Percentiles rank a stretch among this genome's conserved stretches.
Conservation (phyloP, 2,888 invertebrate species). For the Apoda limacodes region DNA sequence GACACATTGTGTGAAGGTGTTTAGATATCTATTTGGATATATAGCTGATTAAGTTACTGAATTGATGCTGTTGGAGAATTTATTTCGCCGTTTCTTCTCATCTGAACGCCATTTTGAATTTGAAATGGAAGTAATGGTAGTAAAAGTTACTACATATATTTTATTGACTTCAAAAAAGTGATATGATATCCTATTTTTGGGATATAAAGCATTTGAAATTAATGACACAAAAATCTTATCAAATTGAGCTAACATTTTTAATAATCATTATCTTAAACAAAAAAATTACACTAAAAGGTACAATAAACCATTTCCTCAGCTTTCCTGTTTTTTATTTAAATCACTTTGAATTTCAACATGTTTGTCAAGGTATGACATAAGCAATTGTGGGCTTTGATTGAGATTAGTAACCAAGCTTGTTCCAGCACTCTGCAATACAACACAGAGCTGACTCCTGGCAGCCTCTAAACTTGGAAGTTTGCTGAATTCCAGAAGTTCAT, state of each 20-base stretch:
- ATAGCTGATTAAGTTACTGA: too few relatives aligned
- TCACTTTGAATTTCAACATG: constrained; percentile 50
- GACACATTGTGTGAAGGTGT: too few relatives aligned
- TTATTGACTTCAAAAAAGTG: too few relatives aligned
- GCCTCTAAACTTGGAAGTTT: constrained; percentile 73
- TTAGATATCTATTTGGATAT: too few relatives aligned
- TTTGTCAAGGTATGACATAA: constrained; percentile 75
- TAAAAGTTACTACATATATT: too few relatives aligned
- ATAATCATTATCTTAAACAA: not conserved
- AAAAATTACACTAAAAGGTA: too few relatives aligned
- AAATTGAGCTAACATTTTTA: not conserved
- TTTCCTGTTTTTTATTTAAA: constrained; percentile 16
- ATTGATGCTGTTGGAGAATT: too few relatives aligned
- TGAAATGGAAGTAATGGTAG: too few relatives aligned
- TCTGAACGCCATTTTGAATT: too few relatives aligned
- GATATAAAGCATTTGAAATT: too few relatives aligned
- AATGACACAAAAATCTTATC: not conserved
- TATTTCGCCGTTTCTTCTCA: too few relatives aligned
- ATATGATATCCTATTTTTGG: too few relatives aligned
- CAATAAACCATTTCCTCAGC: constrained; percentile 25
- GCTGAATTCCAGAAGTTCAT: constrained; percentile 76
- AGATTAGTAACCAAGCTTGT: constrained; percentile 74
- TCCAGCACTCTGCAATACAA: constrained; percentile 75
- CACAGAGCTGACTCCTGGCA: constrained; percentile 76
- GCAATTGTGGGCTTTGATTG: constrained; percentile 74